Evolutionary conservation across 2,113 vertebrate species (phyloP).

Genomic region (Dendrocopos noguchii): DNA sequence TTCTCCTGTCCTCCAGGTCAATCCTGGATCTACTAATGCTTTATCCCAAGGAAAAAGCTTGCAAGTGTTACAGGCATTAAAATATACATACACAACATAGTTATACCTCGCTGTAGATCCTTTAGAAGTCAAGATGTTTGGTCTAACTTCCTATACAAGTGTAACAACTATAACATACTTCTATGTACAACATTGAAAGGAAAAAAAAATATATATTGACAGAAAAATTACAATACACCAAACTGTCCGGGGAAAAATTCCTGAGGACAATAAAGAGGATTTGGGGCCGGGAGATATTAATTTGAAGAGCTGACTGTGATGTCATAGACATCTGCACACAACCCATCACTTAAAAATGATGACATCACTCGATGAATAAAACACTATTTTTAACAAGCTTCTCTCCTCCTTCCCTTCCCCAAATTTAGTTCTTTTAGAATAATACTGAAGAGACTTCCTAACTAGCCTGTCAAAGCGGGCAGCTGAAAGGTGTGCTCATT

Average conservation of each 20-base stretch:
- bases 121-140: not conserved
- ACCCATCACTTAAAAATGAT: not conserved
- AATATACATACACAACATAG: not conserved
- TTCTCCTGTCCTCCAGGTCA: not conserved
- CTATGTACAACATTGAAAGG: too few species aligned
- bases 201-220: not conserved
- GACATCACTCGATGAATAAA: not conserved
- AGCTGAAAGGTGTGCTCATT: conserved; percentile 21
- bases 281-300: not conserved
- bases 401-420: not conserved
- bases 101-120: not conserved
- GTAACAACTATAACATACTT: not conserved
- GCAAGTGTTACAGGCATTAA: not conserved
- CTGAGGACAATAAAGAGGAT: not conserved
- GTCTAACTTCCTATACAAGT: not conserved
- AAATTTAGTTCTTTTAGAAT: not conserved
- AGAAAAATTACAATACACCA: not conserved
- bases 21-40: not conserved
- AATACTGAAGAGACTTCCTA: not conserved
- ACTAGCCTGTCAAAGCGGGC: not conserved
- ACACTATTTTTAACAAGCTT: not conserved
- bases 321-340: not conserved
- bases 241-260: not conserved
- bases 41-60: not conserved
- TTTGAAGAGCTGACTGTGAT: not conserved